Conservation (phyloP, 2,113 vertebrate species). For the Rana temporaria region DNA sequence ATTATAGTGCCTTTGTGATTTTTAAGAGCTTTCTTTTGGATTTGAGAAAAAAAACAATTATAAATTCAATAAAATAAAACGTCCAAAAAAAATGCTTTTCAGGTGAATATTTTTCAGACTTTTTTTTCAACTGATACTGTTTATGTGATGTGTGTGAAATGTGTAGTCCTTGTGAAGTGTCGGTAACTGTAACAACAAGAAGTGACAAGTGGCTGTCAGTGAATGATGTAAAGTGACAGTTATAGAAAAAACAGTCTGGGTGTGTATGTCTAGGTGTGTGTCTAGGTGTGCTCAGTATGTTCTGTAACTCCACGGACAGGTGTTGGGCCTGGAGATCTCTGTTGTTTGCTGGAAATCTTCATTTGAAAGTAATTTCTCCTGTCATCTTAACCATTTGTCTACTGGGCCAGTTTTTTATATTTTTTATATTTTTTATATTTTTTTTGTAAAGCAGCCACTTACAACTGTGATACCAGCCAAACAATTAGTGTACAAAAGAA, state of each 20-base stretch:
- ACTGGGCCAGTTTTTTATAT: too few species aligned
- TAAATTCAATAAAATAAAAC: too few species aligned
- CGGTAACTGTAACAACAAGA: conserved; percentile 28
- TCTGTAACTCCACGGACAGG: background rate
- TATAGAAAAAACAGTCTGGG: background rate
- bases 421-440: too few species aligned
- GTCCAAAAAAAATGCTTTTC: background rate
- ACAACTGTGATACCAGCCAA: too few species aligned
- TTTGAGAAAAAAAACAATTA: too few species aligned
- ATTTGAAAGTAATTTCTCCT: too few species aligned
- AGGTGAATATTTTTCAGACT: background rate
- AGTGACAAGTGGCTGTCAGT: background rate
- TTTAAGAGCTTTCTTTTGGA: too few species aligned
- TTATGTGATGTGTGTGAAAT: background rate
- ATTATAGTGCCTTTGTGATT: too few species aligned
- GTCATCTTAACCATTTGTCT: too few species aligned
- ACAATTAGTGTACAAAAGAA: too few species aligned
- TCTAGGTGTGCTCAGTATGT: conserved; percentile 1
- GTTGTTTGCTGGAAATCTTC: too few species aligned
- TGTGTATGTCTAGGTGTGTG: conserved; percentile 7
- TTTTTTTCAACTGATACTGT: background rate
- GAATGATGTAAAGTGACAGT: conserved; percentile 11
- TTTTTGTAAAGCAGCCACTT: too few species aligned
- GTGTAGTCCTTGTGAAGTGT: background rate
- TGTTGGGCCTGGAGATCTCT: background rate